phyloP scores from a whole-genome alignment of 2,888 invertebrate genomes.

The Volucella bombylans region DNA sequence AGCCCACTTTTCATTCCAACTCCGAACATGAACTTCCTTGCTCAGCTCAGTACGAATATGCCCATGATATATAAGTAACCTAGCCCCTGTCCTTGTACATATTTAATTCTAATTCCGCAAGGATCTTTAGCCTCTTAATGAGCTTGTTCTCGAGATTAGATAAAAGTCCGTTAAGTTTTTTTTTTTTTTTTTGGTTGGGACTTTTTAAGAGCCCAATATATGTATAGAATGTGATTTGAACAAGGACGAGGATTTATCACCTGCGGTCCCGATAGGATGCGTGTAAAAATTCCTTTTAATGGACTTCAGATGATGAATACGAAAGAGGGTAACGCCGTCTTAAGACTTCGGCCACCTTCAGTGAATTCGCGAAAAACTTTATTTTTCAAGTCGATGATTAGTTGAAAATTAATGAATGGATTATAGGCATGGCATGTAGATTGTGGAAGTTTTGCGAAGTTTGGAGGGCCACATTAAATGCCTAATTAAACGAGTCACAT shows the following conservation, averaged over 20 bases:
- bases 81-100: slow-evolving; percentile 4
- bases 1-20: slow-evolving; percentile 48
- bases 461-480: slow-evolving; percentile 50
- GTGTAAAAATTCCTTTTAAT: slow-evolving; percentile 55
- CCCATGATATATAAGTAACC: background rate
- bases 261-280: slow-evolving; percentile 63
- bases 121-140: slow-evolving; percentile 64
- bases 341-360: background rate
- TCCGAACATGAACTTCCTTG: slow-evolving; percentile 20
- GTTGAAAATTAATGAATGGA: slow-evolving; percentile 73
- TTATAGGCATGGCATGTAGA: slow-evolving; percentile 68
- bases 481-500: slow-evolving; percentile 68
- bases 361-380: slow-evolving; percentile 51
- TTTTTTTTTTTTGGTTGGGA: background rate
- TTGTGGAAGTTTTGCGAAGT: slow-evolving; percentile 16
- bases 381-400: slow-evolving; percentile 69
- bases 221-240: slow-evolving; percentile 43
- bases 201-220: slow-evolving; percentile 1
- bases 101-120: slow-evolving; percentile 55
- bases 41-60: background rate
- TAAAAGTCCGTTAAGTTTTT: slow-evolving; percentile 36
- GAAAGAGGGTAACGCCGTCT: slow-evolving; percentile 5
- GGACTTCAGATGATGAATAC: slow-evolving; percentile 34
- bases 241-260: slow-evolving; percentile 63
- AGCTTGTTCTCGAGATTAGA: slow-evolving; percentile 66